A percentile compares a stretch with the other conserved stretches of the same genome.
Evolutionary conservation across 2,888 invertebrate genomes (phyloP).

Genomic region (Uloborus plumipes): DNA sequence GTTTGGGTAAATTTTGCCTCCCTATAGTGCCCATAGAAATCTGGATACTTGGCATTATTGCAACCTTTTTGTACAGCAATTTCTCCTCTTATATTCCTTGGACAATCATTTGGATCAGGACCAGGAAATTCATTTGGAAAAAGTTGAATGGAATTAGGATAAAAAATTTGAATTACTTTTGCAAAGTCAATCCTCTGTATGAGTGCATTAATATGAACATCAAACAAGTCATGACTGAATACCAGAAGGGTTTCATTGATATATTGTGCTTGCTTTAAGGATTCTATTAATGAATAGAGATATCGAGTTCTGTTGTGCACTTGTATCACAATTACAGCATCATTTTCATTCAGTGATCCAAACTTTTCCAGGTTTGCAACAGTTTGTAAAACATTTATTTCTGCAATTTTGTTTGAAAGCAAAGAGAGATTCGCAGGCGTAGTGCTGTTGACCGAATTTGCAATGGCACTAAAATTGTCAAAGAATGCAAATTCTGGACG

Average conservation of each 20-base stretch:
- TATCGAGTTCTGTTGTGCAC: slow-evolving; percentile 95
- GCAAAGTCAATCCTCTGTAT: slow-evolving; percentile 95
- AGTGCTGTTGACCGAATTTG: slow-evolving; percentile 52
- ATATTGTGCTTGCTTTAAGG: slow-evolving; percentile 88
- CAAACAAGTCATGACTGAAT: slow-evolving; percentile 96
- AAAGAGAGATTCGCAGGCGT: slow-evolving; percentile 40
- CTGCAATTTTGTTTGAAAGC: slow-evolving; percentile 46
- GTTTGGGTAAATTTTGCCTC: slow-evolving; percentile 98
- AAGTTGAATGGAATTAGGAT: slow-evolving; percentile 95
- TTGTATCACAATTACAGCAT: slow-evolving; percentile 90
- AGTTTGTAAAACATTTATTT: slow-evolving; percentile 56
- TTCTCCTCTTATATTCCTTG: slow-evolving; percentile 76
- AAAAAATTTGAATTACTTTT: slow-evolving; percentile 97
- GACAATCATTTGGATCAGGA: slow-evolving; percentile 93
- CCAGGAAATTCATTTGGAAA: slow-evolving; percentile 94
- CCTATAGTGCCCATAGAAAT: slow-evolving; percentile 96
- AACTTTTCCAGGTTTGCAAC: slow-evolving; percentile 84
- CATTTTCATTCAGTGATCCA: slow-evolving; percentile 87
- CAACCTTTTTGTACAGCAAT: slow-evolving; percentile 84
- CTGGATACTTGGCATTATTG: slow-evolving; percentile 91
- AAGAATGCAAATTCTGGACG: slow-evolving; percentile 59
- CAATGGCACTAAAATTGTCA: slow-evolving; percentile 64
- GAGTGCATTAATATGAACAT: slow-evolving; percentile 90
- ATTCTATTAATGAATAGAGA: slow-evolving; percentile 92
- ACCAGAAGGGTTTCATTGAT: slow-evolving; percentile 90